Base-by-base conservation (phyloP, 2,113 vertebrate species). In the Caracal caracal region DNA sequence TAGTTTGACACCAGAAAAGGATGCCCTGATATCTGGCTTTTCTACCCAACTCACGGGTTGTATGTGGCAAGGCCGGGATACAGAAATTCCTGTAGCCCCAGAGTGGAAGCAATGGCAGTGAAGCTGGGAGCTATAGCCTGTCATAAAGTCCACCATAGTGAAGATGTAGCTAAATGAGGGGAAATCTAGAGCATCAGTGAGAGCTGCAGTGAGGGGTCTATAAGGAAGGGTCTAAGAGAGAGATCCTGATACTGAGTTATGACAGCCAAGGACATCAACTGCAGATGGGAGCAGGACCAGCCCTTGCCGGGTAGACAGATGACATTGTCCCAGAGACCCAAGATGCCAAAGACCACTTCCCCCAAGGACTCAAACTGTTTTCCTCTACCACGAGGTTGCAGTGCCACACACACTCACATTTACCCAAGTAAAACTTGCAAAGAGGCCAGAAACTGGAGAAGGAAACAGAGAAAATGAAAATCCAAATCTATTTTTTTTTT, bases 371-470 rank as follows among this genome's bases (percentile, higher is more conserved):
- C 53, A 75, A 76, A 68, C 49, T 63, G 35, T 26, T 84, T 82
- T 65, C 10, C n/a, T 78, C 12, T 61, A 88, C 20, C 65, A 59
- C 0, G 0, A 76, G 56, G 6, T 65, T 59, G 6, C 22, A 13
- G 11, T 37, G 26, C 40, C 30, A 10, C 10, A 28, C 2, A 28
- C 16, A 20, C 6, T 94, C 47, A 66, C 20, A 20, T 63, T 70
- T 83, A 80, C 6, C 40, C 65, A 71, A 71, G 13, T 24, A n/a
- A 22, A 66, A 35, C 12, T 71, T 35, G 10, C 17, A 70, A 68
- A 93, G 73, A 75, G 93, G 17, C 33, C 68, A 93, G 73, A 75
- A 94, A 13, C 28, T 68, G 10, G 47, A 59, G 15, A 86, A 49
- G 40, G 2, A 10, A 3, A 49, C 6, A 68, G 20, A 70, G 40